Evolutionary conservation across 2,113 vertebrate species (phyloP), one percentile per base, ranked within the genome.

Genomic region (Cryptotis parvus): DNA sequence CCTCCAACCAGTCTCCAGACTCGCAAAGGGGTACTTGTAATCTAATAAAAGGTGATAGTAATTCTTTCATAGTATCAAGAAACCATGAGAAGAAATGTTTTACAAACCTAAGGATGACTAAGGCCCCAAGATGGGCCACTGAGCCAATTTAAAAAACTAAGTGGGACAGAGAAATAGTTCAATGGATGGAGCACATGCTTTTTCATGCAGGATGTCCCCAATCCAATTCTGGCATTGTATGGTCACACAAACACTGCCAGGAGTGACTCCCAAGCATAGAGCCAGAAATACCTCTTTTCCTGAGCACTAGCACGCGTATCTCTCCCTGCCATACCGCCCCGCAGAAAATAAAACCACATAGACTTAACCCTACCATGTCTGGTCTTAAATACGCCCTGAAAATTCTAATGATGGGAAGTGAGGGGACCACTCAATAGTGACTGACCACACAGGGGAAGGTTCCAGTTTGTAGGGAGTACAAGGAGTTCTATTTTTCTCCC

Each of bases 371-470:
- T 73, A 15, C 84, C 65, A 72, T 15, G 20, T 37, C 16, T 70
- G 31, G 27, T 69, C 37, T 77, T 45, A 69, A 80, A 4, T 39
- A 24, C 35, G 87, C 29, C 70, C 66, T 9, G 3, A 20, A 15
- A 70, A 31, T 31, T 20, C 70, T 78, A 55, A 69, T 65, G 39
- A 45, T 9, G 16, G 45, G 0, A 66, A 35, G 27, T 29, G 22
- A 49, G 49, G 66, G 75, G 73, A 12, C 9, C 18, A 12, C 0
- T 14, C 6, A 49, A 31, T 65, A 41, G 31, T 31, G 33, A 70
- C 0, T 73, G 70, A 39, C 37, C 37, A 2, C 4, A 6, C 0
- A 12, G 0, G 7, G 39, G 8, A 4, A 9, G 63, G 16, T 9
- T 11, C 39, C 16, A 2, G 35, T 41, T 26, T 6, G 14, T n/a